Percentiles rank a stretch among this genome's conserved stretches.
Evolutionary conservation across 2,888 invertebrate genomes (phyloP).

Genomic region (Harpalus rufipes): DNA sequence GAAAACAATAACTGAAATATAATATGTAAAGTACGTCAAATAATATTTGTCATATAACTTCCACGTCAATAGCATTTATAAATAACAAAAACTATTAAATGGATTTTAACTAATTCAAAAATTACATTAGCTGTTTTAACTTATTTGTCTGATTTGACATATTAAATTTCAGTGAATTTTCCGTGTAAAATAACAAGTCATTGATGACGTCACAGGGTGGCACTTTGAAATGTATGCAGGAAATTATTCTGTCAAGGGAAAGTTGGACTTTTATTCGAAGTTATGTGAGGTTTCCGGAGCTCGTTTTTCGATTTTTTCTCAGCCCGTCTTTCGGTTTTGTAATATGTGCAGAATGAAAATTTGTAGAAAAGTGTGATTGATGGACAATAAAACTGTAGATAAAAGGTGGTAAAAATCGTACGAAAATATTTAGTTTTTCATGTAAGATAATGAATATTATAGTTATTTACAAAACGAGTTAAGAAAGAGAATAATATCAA

Average conservation of each 20-base stretch:
- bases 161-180: not conserved
- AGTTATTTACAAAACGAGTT: too few relatives aligned
- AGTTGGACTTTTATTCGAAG: conserved; percentile 42
- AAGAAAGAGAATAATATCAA: too few relatives aligned
- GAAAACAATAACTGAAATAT: not conserved
- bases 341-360: not conserved
- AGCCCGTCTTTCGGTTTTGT: not conserved
- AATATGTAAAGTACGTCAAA: not conserved
- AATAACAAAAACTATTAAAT: not conserved
- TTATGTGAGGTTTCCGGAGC: conserved; percentile 3
- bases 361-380: too few relatives aligned
- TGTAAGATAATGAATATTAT: too few relatives aligned
- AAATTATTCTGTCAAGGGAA: conserved; percentile 71
- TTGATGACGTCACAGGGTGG: conserved; percentile 41
- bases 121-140: not conserved
- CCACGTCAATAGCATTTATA: not conserved
- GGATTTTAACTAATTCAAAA: not conserved
- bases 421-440: too few relatives aligned
- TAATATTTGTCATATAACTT: not conserved
- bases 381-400: too few relatives aligned
- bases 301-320: conserved; percentile 12
- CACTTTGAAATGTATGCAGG: conserved; percentile 68
- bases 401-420: too few relatives aligned
- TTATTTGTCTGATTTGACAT: not conserved
- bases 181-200: conserved; percentile 34